phyloP scores from a whole-genome alignment of 92 coral and sea anemone genomes.

The Parazoanthus swiftii region DNA sequence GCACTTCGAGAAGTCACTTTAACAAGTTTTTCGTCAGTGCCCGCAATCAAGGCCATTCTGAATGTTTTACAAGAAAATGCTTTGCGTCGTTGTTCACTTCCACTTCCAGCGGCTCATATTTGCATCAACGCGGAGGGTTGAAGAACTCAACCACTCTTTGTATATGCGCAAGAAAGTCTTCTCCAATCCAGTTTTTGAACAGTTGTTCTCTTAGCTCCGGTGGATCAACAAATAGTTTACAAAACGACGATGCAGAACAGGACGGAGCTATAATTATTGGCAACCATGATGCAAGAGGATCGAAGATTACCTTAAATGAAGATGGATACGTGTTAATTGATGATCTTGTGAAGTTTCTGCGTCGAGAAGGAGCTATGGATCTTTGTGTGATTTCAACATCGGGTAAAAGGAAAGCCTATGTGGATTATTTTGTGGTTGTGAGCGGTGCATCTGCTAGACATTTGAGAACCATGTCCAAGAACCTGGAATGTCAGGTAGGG shows the following conservation, averaged over 20 bases:
- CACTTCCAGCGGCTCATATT: not conserved
- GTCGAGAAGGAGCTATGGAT: constrained; percentile 79
- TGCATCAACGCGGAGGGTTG: not conserved
- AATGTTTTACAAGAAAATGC: not conserved
- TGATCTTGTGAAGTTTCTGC: constrained; percentile 73
- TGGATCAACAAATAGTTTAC: constrained; percentile 8
- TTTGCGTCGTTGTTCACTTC: not conserved
- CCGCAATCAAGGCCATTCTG: not conserved
- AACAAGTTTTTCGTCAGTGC: not conserved
- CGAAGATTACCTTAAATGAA: constrained; percentile 37
- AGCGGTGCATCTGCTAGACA: constrained; percentile 93
- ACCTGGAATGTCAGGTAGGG: constrained; percentile 83
- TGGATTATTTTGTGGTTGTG: constrained; percentile 90
- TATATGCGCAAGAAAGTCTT: not conserved
- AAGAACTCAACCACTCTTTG: not conserved
- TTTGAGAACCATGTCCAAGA: constrained; percentile 91
- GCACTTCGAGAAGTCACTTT: not conserved
- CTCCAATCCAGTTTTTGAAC: not conserved
- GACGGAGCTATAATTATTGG: too few relatives aligned
- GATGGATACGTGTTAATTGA: constrained; percentile 67
- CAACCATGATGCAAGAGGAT: not conserved
- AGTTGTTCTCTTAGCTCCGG: not conserved
- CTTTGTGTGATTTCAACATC: constrained; percentile 83
- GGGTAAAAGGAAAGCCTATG: constrained; percentile 80
- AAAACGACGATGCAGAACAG: not conserved